Conservation (phyloP, 23 tunicate species). For the Styela plicata region DNA sequence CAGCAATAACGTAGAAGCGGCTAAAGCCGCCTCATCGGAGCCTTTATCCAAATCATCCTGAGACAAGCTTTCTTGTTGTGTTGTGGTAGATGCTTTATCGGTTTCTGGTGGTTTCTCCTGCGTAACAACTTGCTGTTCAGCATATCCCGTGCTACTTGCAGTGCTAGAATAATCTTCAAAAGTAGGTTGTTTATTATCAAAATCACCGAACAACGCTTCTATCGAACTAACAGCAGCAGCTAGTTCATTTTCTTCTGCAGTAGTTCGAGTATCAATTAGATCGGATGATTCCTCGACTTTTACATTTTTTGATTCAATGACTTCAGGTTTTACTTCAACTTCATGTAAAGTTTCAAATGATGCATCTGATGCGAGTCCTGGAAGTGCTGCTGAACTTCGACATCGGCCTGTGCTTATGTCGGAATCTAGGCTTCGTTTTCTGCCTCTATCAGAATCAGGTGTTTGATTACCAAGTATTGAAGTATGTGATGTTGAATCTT, state of each 20-base stretch:
- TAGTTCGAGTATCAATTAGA: conserved; percentile 19
- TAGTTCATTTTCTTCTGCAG: conserved; percentile 75
- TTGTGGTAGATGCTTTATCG: background rate
- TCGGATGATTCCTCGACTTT: conserved; percentile 24
- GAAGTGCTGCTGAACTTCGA: background rate
- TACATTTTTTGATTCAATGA: background rate
- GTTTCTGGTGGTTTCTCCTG: background rate
- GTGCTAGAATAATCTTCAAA: background rate
- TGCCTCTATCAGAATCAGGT: background rate
- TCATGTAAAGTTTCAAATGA: background rate
- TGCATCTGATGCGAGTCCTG: background rate
- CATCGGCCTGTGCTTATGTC: background rate
- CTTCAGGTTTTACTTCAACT: background rate
- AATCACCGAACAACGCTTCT: conserved; percentile 69
- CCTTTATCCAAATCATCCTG: conserved; percentile 21
- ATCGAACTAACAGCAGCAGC: conserved; percentile 92
- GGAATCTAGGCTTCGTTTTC: background rate
- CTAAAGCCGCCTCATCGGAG: conserved; percentile 40
- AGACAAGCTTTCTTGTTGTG: background rate
- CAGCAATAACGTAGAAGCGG: conserved; percentile 40
- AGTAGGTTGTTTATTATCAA: background rate
- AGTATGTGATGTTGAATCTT: background rate
- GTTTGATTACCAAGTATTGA: background rate
- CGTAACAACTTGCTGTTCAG: conserved; percentile 1
- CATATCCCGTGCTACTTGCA: background rate